phyloP scores from a whole-genome alignment of 1,140 invertebrate genomes.

The Heterodera carotae region DNA sequence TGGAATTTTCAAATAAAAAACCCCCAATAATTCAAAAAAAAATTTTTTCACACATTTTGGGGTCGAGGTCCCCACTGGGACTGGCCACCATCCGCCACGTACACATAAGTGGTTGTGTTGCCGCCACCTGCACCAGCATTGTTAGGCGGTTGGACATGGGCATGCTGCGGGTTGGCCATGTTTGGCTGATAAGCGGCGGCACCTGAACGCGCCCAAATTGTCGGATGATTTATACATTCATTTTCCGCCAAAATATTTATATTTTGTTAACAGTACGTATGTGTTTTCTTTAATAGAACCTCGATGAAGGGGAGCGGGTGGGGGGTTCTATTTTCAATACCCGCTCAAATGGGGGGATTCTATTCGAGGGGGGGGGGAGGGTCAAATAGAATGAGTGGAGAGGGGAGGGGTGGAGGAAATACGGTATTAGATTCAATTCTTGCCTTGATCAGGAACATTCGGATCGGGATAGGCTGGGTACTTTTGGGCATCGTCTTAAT shows the following conservation, averaged over 20 bases:
- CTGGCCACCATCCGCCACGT: slow-evolving; percentile 27
- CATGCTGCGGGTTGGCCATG: slow-evolving; percentile 25
- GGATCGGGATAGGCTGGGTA: slow-evolving; percentile 15
- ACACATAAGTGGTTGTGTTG: slow-evolving; percentile 35
- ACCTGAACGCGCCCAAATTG: not conserved
- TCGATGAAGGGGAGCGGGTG: too few species aligned
- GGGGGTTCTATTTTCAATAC: too few species aligned
- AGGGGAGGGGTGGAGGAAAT: not conserved
- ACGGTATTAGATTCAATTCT: too few species aligned
- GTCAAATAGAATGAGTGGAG: too few species aligned
- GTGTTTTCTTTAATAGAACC: too few species aligned
- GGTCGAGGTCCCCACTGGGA: slow-evolving; percentile 3
- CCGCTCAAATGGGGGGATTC: too few species aligned
- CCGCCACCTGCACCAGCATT: not conserved
- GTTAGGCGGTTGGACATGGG: not conserved
- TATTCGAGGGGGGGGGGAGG: too few species aligned
- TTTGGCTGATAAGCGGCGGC: slow-evolving; percentile 31
- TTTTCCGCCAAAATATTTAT: too few species aligned
- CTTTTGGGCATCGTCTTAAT: slow-evolving; percentile 26
- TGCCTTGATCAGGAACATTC: not conserved
- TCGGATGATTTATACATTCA: not conserved
- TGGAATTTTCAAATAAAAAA: not conserved
- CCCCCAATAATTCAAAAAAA: too few species aligned
- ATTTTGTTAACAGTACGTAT: too few species aligned
- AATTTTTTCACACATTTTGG: slow-evolving; percentile 27